Evolutionary conservation across 2,113 vertebrate genomes (phyloP), one percentile per base, ranked within the genome.

Genomic region (human): DNA sequence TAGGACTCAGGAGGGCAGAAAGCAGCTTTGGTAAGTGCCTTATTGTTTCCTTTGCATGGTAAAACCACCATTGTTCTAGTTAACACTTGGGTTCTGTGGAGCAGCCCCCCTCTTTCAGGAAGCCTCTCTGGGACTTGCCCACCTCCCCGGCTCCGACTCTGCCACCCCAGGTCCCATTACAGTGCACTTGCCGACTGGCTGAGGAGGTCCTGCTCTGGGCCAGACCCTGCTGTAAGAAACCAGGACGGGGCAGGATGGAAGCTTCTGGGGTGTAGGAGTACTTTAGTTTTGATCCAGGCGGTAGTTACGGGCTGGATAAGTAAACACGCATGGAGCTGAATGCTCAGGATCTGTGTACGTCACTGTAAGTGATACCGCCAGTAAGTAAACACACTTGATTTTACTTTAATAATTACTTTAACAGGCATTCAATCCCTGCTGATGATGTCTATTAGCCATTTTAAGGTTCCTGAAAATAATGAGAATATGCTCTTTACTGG

Each of bases 111-210:
- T 55, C 16, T 52, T 79, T 27, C 10, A 35, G 38, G 50, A 88
- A 64, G 66, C n/a, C 83, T 64, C 32, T 43, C 6, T 1, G 27
- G n/a, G 17, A 38, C 52, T n/a, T 16, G 40, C 52, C 61, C 50
- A 13, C 4, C 30, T n/a, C 4, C 2, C 8, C 4, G 0, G 2
- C 2, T 6, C 4, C 0, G 2, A n/a, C 76, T 79, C 68, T 82
- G 88, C 13, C 79, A n/a, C 73, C 18, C 25, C 1, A 32, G 83
- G 40, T 30, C 38, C 52, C 30, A 7, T 30, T 64, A 13, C 2
- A 10, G 27, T 27, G 40, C 79, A 6, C 23, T 68, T 38, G 14
- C 23, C 0, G 1, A 22, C n/a, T 8, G 72, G 80, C 48, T 4
- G 0, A 52, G 66, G 0, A 35, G 50, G 66, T 14, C 61, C 35